phyloP scores from a whole-genome alignment of 2,797 vertebrate genomes.

The Fistularia commersonii region DNA sequence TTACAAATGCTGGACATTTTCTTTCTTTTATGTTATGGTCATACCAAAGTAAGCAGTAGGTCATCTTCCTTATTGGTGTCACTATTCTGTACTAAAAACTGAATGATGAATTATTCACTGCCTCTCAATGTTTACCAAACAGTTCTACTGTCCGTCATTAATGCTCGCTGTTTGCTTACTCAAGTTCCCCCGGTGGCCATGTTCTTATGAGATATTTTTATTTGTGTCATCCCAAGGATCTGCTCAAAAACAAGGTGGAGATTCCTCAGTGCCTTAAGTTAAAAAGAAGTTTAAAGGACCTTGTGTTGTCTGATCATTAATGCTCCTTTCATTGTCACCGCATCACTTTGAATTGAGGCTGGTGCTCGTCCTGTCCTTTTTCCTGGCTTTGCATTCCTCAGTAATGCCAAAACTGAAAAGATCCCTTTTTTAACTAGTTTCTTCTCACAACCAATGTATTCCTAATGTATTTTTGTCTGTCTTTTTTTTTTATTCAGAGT shows the following conservation, averaged over 20 bases:
- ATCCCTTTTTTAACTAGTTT: slow-evolving; percentile 14
- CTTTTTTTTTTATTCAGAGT: slow-evolving; percentile 37
- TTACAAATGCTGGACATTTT: slow-evolving; percentile 73
- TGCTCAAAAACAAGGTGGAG: slow-evolving; percentile 18
- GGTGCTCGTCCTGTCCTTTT: slow-evolving; percentile 12
- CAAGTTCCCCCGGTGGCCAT: too few relatives aligned
- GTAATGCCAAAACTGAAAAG: slow-evolving; percentile 20
- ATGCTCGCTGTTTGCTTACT: slow-evolving; percentile 3
- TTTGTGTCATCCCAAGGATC: slow-evolving; percentile 14
- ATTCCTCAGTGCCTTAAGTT: slow-evolving; percentile 49
- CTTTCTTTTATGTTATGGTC: slow-evolving; percentile 40
- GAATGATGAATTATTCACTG: slow-evolving; percentile 19
- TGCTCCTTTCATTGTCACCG: slow-evolving; percentile 16
- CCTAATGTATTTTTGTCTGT: slow-evolving; percentile 26
- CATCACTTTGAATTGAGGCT: slow-evolving; percentile 17
- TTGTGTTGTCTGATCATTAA: slow-evolving; percentile 17
- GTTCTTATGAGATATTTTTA: background rate
- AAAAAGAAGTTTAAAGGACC: slow-evolving; percentile 17
- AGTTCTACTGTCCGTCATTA: slow-evolving; percentile 2
- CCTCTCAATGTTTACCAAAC: too few relatives aligned
- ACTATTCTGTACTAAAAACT: slow-evolving; percentile 16
- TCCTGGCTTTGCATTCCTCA: slow-evolving; percentile 39
- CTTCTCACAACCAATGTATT: slow-evolving; percentile 27
- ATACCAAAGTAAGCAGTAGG: slow-evolving; percentile 60
- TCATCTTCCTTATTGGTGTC: slow-evolving; percentile 21